Evolutionary conservation across 1,140 invertebrate genomes (phyloP), one percentile per base, ranked within the genome.

Genomic region (Scaptomyza montana): DNA sequence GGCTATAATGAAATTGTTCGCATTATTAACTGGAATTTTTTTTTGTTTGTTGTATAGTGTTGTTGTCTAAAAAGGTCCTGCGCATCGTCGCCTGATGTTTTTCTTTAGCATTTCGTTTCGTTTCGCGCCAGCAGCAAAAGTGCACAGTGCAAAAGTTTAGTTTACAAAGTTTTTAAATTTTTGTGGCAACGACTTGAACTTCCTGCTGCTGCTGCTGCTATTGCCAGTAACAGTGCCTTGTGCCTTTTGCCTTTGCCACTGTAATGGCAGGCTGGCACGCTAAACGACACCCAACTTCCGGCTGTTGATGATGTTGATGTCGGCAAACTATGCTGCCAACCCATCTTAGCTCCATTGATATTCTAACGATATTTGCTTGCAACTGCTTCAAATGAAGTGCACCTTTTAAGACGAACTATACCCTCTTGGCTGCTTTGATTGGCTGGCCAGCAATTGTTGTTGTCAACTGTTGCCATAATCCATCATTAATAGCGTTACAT

Each of bases 101-200:
- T 80, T 36, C 7, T 84, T 82, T 78, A 77, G 80, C 78, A 64
- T 77, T 80, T 74, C 77, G 70, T 78, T 77, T 74, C 66, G 75
- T 71, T 80, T 80, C 81, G 81, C 77, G 63, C 70, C 78, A 68
- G 57, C 75, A 78, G 82, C 78, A 89, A 89, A 89, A 89, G 76
- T 80, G 80, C 84, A 76, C 59, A 89, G 74, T 56, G 66, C 69
- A 90, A 89, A 69, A 90, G 80, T 89, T 89, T 89, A 85, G 85
- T 89, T 89, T 85, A 90, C 80, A 89, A 89, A 89, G 80, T 89
- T 90, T 89, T 89, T 63, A 89, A 84, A 89, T 89, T 89, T 90
- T 89, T 89, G 80, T 89, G 84, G 84, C 79, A 89, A 79, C 74
- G 74, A 89, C 76, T 84, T 90, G 86, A 89, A 80, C 84, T 87